Base-by-base conservation (phyloP, 2,113 vertebrate genomes). In the Anoplopoma fimbria region DNA sequence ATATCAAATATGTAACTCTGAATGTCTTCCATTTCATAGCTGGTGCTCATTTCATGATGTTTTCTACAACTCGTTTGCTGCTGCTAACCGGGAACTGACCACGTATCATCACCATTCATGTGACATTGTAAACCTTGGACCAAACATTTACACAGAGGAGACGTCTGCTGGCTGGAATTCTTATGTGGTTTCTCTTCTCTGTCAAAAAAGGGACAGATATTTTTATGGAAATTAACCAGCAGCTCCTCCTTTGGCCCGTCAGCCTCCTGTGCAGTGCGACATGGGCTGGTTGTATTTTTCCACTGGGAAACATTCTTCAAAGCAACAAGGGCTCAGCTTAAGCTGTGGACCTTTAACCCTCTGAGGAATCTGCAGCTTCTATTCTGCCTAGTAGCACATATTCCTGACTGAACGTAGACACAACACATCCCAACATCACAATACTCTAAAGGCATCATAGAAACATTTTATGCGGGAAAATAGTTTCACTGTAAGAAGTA, bases 261-360 rank as follows among this genome's bases (percentile, higher is more conserved):
- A 38, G 65, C 38, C 55, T 36, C 60, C 61, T 47, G n/a, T n/a
- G n/a, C 57, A 34, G 70, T 63, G 31, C n/a, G 49, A 72, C 12
- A 29, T 19, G 25, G 31, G 60, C 75, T 1, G 2, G 31, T 82
- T 71, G 84, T 85, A 74, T 58, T 87, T 91, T 91, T 87, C 85
- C 85, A 84, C 72, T 23, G 73, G 34, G 51, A 58, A 15, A 63
- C 75, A 53, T 68, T 40, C 61, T 69, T 81, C 31, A 42, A 36
- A 77, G 58, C n/a, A 60, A 65, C 60, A 42, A 4, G 57, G 4
- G 1, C 17, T 55, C 33, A 0, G n/a, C 13, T 23, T 2, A 53
- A 45, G 34, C 9, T 36, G 34, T 33, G 34, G 62, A 31, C 17
- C 9, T 76, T 67, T 42, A 6, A 64, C 25, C n/a, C 45, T 68